Evolutionary conservation across 2,888 invertebrate genomes (phyloP), one percentile per base, ranked within the genome.

Genomic region (Ypsolopha scabrella): DNA sequence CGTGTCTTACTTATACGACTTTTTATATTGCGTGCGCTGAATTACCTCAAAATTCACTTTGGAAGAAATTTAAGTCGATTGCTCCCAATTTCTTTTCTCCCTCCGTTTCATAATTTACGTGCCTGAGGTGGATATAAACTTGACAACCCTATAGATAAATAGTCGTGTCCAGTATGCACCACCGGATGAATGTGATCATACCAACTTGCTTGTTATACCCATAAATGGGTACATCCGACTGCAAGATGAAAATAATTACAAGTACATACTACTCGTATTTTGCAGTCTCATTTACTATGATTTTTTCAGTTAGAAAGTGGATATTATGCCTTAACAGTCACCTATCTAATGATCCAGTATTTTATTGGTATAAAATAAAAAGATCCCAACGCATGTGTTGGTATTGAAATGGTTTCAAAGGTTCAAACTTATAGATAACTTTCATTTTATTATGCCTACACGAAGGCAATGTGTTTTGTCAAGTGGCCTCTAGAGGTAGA

Each of bases 201-300:
- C 35, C 34, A 35, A 50, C 46, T 44, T 24, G 37, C 41, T 52
- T 35, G 49, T 52, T 52, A 51, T 48, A 53, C 46, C 57, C 58
- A 54, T 60, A 61, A 52, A 59, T 55, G 60, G 55, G 56, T 58
- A 62, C 63, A 64, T 60, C 53, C 59, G 60, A 65, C 63, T 56
- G 54, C 51, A 52, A 60, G 60, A 63, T 63, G 60, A 64, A 58
- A 62, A 60, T 62, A 63, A 63, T 64, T 62, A 63, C 57, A 58
- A 59, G 51, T 54, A 60, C 56, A 4, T 62, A 38, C 9, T 38
- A n/a, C n/a, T n/a, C n/a, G n/a, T n/a, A 45, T 11, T 14, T 60
- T 57, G 58, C 61, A 58, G 57, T 54, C 57, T 61, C 62, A 59
- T 55, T 58, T 54, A 24, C 24, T 24, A 56, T 41, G 51, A 48